Base-by-base conservation (phyloP, 2,113 vertebrate genomes). In the Urocolius indicus region DNA sequence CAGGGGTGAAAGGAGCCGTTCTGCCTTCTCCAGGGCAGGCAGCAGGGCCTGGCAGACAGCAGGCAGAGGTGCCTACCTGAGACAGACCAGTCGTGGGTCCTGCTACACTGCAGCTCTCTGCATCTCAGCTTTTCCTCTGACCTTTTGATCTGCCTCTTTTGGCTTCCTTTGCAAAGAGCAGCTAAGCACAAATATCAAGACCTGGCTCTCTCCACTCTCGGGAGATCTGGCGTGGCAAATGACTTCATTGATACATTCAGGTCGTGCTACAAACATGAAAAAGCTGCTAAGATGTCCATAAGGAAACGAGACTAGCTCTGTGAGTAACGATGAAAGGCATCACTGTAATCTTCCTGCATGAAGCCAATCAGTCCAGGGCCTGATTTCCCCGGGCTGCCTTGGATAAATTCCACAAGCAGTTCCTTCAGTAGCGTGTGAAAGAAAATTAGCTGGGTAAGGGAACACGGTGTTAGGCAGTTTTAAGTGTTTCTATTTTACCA, bases 121-220 rank as follows among this genome's bases (percentile, higher is more conserved):
- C 32, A 22, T 26, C 32, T 41, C 38, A 41, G 38, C 38, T 41
- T 41, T 41, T 48, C 19, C 46, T 48, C 46, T 48, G 16, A 16
- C 46, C 46, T 48, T 48, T 48, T 48, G n/a, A 48, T 48, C 46
- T 48, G 46, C 46, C 41, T 63, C 23, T 9, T 1, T 5, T 51
- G 32, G 46, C 46, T 46, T 63, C 23, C 9, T 1, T 5, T 51
- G 32, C 34, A 36, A 23, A 63, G 46, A 65, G 41, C 59, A 67
- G 27, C 67, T 66, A 22, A 63, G 16, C 9, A 11, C 34, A 71
- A 62, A 18, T 2, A 23, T 1, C 55, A 46, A 23, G 80, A 43
- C n/a, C 13, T 8, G 34, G 54, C 43, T n/a, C 11, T 36, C 75
- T 30, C 71, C 29, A 6, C 1, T 9, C n/a, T n/a, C 0, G 0